Percentiles rank a stretch among this genome's conserved stretches.
Evolutionary conservation across 2,888 invertebrate genomes (phyloP).

Genomic region (Leptinotarsa juncta): DNA sequence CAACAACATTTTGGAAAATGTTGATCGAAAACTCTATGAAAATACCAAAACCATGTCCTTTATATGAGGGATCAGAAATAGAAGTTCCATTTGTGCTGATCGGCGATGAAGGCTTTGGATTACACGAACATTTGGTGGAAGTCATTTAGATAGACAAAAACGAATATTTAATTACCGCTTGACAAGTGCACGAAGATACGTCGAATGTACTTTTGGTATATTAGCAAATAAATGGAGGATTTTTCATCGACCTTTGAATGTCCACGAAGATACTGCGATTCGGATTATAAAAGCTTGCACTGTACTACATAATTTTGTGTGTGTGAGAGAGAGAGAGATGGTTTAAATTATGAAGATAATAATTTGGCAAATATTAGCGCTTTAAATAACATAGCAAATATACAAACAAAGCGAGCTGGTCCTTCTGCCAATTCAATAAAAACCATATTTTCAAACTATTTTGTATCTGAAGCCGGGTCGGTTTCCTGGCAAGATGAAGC

Average conservation of each 20-base stretch:
- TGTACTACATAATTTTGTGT: slow-evolving; percentile 27
- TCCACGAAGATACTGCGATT: slow-evolving; percentile 13
- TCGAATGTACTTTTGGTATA: slow-evolving; percentile 44
- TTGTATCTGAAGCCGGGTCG: slow-evolving; percentile 20
- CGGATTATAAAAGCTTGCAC: slow-evolving; percentile 19
- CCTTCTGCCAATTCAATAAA: slow-evolving; percentile 22
- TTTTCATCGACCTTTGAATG: slow-evolving; percentile 28
- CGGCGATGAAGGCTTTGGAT: slow-evolving; percentile 30
- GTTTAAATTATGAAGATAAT: slow-evolving; percentile 25
- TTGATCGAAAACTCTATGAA: slow-evolving; percentile 14
- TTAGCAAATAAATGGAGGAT: slow-evolving; percentile 50
- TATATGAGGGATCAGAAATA: slow-evolving; percentile 17
- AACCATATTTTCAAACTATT: slow-evolving; percentile 21
- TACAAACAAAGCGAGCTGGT: slow-evolving; percentile 14
- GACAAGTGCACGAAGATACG: slow-evolving; percentile 47
- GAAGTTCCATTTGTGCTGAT: slow-evolving; percentile 29
- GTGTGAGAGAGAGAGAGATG: slow-evolving; percentile 34
- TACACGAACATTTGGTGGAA: slow-evolving; percentile 35
- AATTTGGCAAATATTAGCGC: slow-evolving; percentile 17
- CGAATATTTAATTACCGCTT: not conserved
- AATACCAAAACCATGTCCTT: slow-evolving; percentile 26
- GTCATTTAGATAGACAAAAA: slow-evolving; percentile 32
- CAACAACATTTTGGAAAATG: slow-evolving; percentile 23
- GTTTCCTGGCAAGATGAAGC: slow-evolving; percentile 31
- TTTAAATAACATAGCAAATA: slow-evolving; percentile 16